Evolutionary conservation across 2,888 invertebrate species (phyloP), one percentile per base, ranked within the genome.

Genomic region (Erebia ligea): DNA sequence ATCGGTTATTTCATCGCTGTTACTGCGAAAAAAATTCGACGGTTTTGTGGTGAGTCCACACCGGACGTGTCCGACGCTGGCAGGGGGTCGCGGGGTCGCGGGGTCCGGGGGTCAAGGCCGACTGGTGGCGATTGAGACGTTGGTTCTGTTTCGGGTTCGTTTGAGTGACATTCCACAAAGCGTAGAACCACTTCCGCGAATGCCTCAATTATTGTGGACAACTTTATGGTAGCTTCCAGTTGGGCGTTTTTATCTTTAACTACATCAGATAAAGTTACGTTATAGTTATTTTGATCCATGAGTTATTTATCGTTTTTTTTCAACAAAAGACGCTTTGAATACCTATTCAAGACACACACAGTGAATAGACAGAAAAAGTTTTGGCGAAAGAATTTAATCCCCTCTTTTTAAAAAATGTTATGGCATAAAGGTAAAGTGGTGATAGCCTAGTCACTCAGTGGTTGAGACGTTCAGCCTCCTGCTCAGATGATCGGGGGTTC

Each of bases 41-140:
- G 72, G 68, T 75, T 77, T 45, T 6, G 59, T 50, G 67, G 67
- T 59, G 50, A 58, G 25, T 40, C 25, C 6, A 17, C 67, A 40
- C 40, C 67, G 67, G 67, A 67, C 25, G 67, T 59, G 57, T 66
- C 45, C 40, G n/a, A 19, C 56, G 34, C 1, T 34, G 64, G 2
- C 54, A 50, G 56, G 68, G 21, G 52, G 52, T 15, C 52, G 17
- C 2, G 52, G 52, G 52, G 56, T 21, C 56, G 21, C 11, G 56
- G 21, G 56, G 54, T 34, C 10, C 56, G 56, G 74, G 72, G 73
- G 76, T 79, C 80, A 80, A 73, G 76, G 76, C 68, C 74, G 71
- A 68, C 76, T 19, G 70, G 76, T 73, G 70, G 45, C 62, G 67
- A 67, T 58, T 62, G 65, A 63, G 67, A 58, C 62, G 48, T 50